Evolutionary conservation across 1,140 invertebrate genomes (phyloP).

Genomic region (Agrilus planipennis): DNA sequence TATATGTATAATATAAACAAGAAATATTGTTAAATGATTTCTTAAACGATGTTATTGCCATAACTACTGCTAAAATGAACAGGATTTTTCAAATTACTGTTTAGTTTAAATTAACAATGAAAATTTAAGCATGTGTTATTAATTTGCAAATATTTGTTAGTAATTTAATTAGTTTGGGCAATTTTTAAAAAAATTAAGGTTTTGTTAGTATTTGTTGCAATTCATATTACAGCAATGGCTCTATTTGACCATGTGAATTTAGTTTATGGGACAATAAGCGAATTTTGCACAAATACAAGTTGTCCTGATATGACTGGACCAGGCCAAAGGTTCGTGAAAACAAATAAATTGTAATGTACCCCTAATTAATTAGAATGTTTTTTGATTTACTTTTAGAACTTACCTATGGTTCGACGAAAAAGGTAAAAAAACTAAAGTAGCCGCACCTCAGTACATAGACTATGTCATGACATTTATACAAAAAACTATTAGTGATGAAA

Average conservation of each 20-base stretch:
- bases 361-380: too few relatives aligned
- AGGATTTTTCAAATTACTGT: too few relatives aligned
- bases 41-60: too few relatives aligned
- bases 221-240: constrained; percentile 92
- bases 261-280: constrained; percentile 93
- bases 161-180: too few relatives aligned
- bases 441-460: constrained; percentile 96
- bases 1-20: too few relatives aligned
- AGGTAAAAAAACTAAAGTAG: constrained; percentile 92
- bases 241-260: constrained; percentile 98
- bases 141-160: too few relatives aligned
- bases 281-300: constrained; percentile 89
- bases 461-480: constrained; percentile 98
- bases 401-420: constrained; percentile 98
- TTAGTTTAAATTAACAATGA: too few relatives aligned
- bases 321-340: constrained; percentile 58
- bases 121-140: too few relatives aligned
- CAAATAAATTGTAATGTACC: neutral
- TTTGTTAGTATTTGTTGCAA: too few relatives aligned
- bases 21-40: too few relatives aligned
- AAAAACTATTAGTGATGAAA: constrained; percentile 93
- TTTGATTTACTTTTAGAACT: constrained; percentile 55
- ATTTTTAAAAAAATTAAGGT: too few relatives aligned
- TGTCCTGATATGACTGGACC: constrained; percentile 94
- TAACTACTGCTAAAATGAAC: too few relatives aligned